phyloP scores from a whole-genome alignment of 1,140 invertebrate species.

The Stenopsyche tienmushanensis region DNA sequence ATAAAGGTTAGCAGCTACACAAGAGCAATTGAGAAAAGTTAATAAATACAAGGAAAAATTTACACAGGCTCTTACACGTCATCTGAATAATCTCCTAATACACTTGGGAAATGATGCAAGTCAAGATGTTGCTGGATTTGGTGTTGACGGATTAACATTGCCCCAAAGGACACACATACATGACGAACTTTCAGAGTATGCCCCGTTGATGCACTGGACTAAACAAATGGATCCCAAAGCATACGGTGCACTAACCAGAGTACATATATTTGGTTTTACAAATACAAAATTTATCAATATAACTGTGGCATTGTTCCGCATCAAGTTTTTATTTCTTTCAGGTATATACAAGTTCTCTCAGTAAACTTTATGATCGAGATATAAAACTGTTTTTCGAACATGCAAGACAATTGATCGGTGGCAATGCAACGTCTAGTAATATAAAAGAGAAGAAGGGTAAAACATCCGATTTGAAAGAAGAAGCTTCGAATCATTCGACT shows the following conservation, averaged over 20 bases:
- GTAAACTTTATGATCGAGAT: slow-evolving; percentile 84
- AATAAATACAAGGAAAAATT: slow-evolving; percentile 85
- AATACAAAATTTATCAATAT: too few relatives aligned
- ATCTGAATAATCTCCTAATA: slow-evolving; percentile 92
- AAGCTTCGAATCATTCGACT: slow-evolving; percentile 37
- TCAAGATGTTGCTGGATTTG: slow-evolving; percentile 37
- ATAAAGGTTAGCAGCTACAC: slow-evolving; percentile 74
- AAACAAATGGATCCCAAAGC: slow-evolving; percentile 81
- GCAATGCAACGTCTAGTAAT: slow-evolving; percentile 4
- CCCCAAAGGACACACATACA: slow-evolving; percentile 79
- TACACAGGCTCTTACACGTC: slow-evolving; percentile 76
- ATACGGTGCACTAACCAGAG: slow-evolving; percentile 71
- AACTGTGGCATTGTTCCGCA: too few relatives aligned
- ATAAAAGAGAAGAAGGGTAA: slow-evolving; percentile 39
- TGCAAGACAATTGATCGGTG: slow-evolving; percentile 57
- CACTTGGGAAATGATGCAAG: slow-evolving; percentile 67
- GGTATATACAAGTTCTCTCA: slow-evolving; percentile 76
- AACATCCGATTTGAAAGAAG: slow-evolving; percentile 29
- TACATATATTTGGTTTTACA: slow-evolving; percentile 7
- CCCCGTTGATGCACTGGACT: slow-evolving; percentile 88
- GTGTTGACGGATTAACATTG: slow-evolving; percentile 65
- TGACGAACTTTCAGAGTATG: slow-evolving; percentile 78
- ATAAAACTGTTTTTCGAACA: slow-evolving; percentile 77
- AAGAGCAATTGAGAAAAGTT: slow-evolving; percentile 84
- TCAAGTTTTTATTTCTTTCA: slow-evolving; percentile 11